Evolutionary conservation across 2,797 vertebrate genomes (phyloP).

Genomic region (Neosilurus hyrtlii): DNA sequence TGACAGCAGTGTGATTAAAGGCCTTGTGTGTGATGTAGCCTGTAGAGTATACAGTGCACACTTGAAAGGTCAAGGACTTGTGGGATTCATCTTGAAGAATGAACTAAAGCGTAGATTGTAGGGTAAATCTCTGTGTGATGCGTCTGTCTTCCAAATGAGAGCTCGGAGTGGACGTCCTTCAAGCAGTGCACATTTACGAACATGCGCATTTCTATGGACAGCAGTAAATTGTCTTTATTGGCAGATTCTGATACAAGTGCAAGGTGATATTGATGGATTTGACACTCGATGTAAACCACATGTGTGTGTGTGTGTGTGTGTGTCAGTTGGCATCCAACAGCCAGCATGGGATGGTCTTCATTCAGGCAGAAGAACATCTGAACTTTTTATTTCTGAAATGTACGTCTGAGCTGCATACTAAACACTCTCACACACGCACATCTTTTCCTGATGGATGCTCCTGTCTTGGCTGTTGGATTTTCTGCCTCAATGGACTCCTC

Average conservation of each 20-base stretch:
- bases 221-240: neutral
- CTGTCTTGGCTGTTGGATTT: slow-evolving; percentile 9
- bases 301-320: slow-evolving; percentile 32
- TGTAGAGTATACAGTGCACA: neutral
- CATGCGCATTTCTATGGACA: neutral
- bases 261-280: neutral
- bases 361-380: slow-evolving; percentile 4
- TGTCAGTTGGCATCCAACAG: neutral
- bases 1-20: neutral
- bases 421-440: neutral
- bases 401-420: slow-evolving; percentile 7
- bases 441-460: slow-evolving; percentile 10
- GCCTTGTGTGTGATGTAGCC: neutral
- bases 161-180: too few species aligned
- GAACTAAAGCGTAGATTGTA: too few species aligned
- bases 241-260: too few species aligned
- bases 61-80: neutral
- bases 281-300: neutral
- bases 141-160: too few species aligned
- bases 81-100: neutral
- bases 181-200: too few species aligned
- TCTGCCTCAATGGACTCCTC: neutral
- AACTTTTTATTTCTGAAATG: slow-evolving; percentile 13
- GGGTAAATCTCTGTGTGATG: too few species aligned
- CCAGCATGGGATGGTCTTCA: neutral